Evolutionary conservation across 2,797 vertebrate genomes (phyloP).

Genomic region (Mus caroli): DNA sequence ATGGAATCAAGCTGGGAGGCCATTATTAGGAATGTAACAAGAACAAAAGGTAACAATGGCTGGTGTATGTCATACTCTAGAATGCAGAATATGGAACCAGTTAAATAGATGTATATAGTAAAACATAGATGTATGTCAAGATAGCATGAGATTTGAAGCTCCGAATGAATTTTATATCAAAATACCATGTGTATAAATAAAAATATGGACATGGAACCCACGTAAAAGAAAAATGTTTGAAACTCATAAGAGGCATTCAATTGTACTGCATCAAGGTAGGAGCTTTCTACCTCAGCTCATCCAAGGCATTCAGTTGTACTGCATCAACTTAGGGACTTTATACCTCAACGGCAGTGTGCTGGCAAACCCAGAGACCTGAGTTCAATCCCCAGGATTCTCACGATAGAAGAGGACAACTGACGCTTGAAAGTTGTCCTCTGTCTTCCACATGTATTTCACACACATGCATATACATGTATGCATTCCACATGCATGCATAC

Average conservation of each 20-base stretch:
- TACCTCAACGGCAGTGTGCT: not conserved
- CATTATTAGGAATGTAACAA: not conserved
- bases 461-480: not conserved
- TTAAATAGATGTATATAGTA: not conserved
- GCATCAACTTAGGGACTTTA: not conserved
- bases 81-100: not conserved
- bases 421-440: not conserved
- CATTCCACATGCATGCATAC: not conserved
- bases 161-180: not conserved
- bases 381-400: not conserved
- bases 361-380: not conserved
- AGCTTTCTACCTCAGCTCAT: not conserved
- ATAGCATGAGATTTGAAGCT: not conserved
- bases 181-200: not conserved
- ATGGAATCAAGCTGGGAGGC: not conserved
- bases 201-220: slow-evolving; percentile 1
- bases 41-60: not conserved
- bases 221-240: slow-evolving; percentile 27
- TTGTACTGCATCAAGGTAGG: not conserved
- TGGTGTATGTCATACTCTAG: not conserved
- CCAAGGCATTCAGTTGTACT: not conserved
- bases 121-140: not conserved
- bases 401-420: not conserved
- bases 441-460: not conserved
- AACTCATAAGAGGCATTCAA: slow-evolving; percentile 10